These are phyloP conservation scores for Cuniculus paca DNA, from an alignment of 2,797 vertebrate species.

Conservation along the genomic window DNA sequence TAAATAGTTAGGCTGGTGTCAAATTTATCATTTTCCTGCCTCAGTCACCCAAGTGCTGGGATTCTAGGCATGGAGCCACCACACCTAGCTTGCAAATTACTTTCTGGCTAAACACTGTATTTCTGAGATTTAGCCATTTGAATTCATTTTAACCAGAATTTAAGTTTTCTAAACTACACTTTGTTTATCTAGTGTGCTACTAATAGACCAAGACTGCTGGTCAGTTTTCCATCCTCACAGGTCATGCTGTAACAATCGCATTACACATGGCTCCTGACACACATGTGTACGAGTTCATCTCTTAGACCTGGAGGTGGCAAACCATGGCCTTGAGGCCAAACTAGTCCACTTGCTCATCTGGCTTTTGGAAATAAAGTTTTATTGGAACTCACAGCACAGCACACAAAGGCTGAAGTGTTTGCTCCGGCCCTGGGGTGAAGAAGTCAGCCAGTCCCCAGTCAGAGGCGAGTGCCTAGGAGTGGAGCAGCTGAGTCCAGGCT, in stretches of 20 bases:
- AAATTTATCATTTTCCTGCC: not conserved
- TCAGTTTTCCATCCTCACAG: not conserved
- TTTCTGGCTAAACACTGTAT: not conserved
- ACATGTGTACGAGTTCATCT: not conserved
- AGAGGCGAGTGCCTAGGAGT: accelerated
- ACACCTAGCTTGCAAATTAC: not conserved
- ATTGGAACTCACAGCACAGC: not conserved
- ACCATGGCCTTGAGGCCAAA: not conserved
- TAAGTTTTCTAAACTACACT: not conserved
- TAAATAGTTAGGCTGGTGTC: not conserved
- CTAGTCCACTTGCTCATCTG: not conserved
- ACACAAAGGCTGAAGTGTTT: not conserved
- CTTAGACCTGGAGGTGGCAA: not conserved
- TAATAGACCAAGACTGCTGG: not conserved
- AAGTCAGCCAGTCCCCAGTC: not conserved
- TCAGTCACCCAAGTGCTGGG: not conserved
- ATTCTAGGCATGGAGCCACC: not conserved
- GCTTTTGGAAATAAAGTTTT: conserved; percentile 6
- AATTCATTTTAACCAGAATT: not conserved
- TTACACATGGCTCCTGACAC: not conserved
- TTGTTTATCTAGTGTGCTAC: not conserved
- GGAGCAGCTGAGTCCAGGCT: not conserved
- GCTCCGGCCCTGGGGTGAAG: not conserved
- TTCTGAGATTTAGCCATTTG: not conserved
- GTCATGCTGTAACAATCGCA: accelerated